These are phyloP conservation scores for Microctenopoma steveboyesi DNA, from an alignment of 2,797 vertebrate genomes.

Conservation along the genomic window DNA sequence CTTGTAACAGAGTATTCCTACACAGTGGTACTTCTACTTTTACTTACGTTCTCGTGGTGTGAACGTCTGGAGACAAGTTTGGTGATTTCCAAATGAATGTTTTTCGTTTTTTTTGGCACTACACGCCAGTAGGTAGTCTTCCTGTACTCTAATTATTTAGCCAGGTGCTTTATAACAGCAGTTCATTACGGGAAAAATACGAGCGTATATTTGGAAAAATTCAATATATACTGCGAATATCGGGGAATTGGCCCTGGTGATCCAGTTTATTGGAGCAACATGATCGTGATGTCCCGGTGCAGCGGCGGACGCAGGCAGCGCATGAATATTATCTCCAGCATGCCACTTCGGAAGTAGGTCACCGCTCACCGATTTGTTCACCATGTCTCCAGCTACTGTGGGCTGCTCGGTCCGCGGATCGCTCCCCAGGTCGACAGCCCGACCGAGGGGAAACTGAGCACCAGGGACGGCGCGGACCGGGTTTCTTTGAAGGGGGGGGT, in stretches of 20 bases:
- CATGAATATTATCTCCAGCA: constrained; percentile 85
- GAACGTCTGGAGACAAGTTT: constrained; percentile 19
- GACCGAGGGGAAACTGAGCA: constrained; percentile 42
- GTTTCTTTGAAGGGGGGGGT: neutral
- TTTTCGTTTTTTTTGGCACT: neutral
- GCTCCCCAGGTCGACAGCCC: constrained; percentile 60
- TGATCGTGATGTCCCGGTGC: constrained; percentile 77
- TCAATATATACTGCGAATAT: neutral
- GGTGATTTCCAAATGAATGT: neutral
- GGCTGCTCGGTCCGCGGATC: constrained; percentile 69
- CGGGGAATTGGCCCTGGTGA: neutral
- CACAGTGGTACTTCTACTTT: no score
- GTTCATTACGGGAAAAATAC: neutral
- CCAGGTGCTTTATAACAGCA: neutral
- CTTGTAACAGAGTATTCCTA: no score
- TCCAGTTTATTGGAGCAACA: constrained; percentile 21
- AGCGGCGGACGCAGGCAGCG: constrained; percentile 80
- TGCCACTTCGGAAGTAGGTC: constrained; percentile 89
- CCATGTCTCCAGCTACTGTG: constrained; percentile 78
- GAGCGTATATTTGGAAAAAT: neutral
- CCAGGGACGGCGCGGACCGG: constrained; percentile 5
- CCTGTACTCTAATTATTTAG: neutral
- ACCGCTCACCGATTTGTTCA: constrained; percentile 82
- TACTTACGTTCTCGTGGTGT: neutral
- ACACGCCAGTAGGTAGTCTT: neutral